Conservation (phyloP, 1,140 invertebrate species). For the Lepidurus couesii region DNA sequence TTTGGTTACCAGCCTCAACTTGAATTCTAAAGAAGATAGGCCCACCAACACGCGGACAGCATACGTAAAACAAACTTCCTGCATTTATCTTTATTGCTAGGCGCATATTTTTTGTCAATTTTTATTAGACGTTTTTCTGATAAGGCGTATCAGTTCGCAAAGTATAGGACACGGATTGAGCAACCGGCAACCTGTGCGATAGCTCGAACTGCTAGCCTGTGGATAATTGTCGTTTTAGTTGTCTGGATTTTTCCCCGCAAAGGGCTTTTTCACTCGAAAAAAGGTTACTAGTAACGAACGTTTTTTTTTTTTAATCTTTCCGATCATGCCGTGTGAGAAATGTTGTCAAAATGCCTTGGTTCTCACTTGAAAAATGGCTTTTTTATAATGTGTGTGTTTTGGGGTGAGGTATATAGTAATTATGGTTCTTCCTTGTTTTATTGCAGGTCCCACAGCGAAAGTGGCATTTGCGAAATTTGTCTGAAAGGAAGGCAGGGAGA, state of each 20-base stretch:
- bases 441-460: neutral
- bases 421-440: neutral
- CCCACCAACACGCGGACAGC: neutral
- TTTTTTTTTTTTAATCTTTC: no score
- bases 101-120: neutral
- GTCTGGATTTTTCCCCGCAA: neutral
- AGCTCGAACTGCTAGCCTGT: neutral
- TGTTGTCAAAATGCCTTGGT: no score
- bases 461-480: neutral
- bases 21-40: neutral
- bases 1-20: neutral
- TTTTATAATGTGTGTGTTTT: no score
- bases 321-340: no score
- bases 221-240: neutral
- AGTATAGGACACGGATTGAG: neutral
- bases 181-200: neutral
- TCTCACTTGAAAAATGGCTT: no score
- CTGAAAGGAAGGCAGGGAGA: neutral
- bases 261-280: neutral
- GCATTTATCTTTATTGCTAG: slow-evolving; percentile 10
- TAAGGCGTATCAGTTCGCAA: neutral
- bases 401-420: neutral
- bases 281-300: no score
- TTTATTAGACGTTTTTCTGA: neutral
- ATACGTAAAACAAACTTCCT: neutral